Evolutionary conservation across 2,797 vertebrate genomes (phyloP).

Genomic region (Psittacula echo): DNA sequence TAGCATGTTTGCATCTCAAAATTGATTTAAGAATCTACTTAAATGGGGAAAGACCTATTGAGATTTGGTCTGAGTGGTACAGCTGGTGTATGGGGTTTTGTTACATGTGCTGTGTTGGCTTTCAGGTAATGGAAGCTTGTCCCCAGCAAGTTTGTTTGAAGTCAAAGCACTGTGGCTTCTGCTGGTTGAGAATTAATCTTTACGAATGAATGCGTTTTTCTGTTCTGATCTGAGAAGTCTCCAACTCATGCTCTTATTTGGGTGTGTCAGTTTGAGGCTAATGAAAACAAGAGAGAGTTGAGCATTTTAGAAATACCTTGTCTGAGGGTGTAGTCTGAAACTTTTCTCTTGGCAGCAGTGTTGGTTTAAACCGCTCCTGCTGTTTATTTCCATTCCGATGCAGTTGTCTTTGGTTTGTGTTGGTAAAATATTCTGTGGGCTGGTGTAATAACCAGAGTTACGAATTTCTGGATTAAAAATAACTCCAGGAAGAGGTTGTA

Average conservation of each 20-base stretch:
- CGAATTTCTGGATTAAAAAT: not conserved
- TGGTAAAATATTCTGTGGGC: not conserved
- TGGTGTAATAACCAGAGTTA: not conserved
- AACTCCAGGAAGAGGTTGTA: not conserved
- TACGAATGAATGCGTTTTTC: not conserved
- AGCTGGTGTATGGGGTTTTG: not conserved
- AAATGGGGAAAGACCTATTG: not conserved
- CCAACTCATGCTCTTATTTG: not conserved
- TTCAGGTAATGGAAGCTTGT: not conserved
- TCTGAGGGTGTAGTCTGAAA: slow-evolving; percentile 7
- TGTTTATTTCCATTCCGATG: not conserved
- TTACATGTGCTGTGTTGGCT: not conserved
- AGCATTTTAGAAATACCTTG: not conserved
- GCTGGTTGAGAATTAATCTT: not conserved
- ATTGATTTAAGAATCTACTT: not conserved
- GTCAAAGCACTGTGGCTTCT: not conserved
- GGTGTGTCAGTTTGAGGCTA: not conserved
- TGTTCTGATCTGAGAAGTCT: not conserved
- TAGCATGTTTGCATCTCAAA: not conserved
- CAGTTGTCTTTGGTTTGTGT: not conserved
- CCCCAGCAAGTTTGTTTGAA: not conserved
- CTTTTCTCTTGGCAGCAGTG: not conserved
- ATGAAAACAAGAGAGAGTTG: not conserved
- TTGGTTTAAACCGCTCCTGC: not conserved
- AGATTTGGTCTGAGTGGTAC: not conserved